Conservation (phyloP, 2,113 vertebrate species). For the Scatophagus argus region DNA sequence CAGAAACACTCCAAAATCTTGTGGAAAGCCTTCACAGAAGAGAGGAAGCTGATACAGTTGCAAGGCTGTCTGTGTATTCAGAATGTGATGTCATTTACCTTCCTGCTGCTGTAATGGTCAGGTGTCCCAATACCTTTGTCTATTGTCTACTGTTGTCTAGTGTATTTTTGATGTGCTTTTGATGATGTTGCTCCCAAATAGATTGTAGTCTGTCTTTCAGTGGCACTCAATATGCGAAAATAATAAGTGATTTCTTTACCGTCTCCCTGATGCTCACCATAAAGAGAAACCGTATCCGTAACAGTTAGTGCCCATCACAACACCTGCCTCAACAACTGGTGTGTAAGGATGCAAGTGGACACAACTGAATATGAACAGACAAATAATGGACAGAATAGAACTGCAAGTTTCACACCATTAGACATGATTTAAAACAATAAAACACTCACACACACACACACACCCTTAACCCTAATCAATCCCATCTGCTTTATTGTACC, state of each 20-base stretch:
- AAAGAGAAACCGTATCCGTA: neutral
- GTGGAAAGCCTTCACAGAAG: too few relatives aligned
- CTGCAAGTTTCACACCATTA: neutral
- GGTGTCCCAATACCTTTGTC: too few relatives aligned
- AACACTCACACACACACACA: neutral
- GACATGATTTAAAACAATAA: neutral
- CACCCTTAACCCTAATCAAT: too few relatives aligned
- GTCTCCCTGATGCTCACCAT: neutral
- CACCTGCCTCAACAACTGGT: neutral
- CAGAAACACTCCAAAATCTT: too few relatives aligned
- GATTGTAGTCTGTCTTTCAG: neutral
- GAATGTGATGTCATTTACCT: too few relatives aligned
- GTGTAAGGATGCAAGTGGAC: neutral
- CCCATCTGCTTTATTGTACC: neutral
- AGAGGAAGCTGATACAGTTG: too few relatives aligned
- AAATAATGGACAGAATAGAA: neutral
- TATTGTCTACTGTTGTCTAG: too few relatives aligned
- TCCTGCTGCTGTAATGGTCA: too few relatives aligned
- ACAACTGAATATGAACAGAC: neutral
- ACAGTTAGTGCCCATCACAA: neutral
- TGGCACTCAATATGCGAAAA: neutral
- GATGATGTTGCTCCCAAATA: neutral
- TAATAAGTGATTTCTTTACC: neutral
- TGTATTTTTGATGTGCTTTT: conserved; percentile 6
- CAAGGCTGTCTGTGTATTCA: too few relatives aligned